phyloP scores from a whole-genome alignment of 2,113 vertebrate species.

The Apaloderma vittatum region DNA sequence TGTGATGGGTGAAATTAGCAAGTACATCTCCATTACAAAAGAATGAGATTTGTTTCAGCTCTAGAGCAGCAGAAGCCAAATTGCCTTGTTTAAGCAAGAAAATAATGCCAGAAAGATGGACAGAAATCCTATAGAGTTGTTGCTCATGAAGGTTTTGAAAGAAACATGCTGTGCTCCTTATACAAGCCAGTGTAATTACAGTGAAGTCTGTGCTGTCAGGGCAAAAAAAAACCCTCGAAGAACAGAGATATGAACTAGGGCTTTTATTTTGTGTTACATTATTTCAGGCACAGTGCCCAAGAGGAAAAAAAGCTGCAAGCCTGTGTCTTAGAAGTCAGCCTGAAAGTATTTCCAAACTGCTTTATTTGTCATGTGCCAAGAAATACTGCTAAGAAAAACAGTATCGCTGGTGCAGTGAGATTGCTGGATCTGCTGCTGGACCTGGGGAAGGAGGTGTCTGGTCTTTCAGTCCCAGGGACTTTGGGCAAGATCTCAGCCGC shows the following conservation, averaged over 20 bases:
- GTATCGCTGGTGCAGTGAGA: neutral
- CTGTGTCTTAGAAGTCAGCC: neutral
- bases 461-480: neutral
- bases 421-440: neutral
- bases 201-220: neutral
- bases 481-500: neutral
- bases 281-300: neutral
- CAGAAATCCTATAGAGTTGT: constrained; percentile 3
- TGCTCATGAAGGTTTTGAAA: neutral
- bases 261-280: neutral
- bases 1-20: constrained; percentile 29
- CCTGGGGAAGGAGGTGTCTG: neutral
- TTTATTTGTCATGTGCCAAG: neutral
- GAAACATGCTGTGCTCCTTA: neutral
- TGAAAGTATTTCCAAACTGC: neutral
- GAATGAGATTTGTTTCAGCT: constrained; percentile 30
- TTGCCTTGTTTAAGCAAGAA: constrained; percentile 44
- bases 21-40: constrained; percentile 44
- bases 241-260: constrained; percentile 14
- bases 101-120: constrained; percentile 37
- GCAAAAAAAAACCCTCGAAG: constrained; percentile 14
- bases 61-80: constrained; percentile 17
- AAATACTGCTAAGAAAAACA: neutral
- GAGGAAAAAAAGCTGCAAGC: constrained; percentile 5
- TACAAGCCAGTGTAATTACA: neutral